A percentile compares a stretch with the other conserved stretches of the same genome.
These are phyloP conservation scores for Drosophila subquinaria DNA, from an alignment of 2,888 invertebrate species.

Conservation along the genomic window DNA sequence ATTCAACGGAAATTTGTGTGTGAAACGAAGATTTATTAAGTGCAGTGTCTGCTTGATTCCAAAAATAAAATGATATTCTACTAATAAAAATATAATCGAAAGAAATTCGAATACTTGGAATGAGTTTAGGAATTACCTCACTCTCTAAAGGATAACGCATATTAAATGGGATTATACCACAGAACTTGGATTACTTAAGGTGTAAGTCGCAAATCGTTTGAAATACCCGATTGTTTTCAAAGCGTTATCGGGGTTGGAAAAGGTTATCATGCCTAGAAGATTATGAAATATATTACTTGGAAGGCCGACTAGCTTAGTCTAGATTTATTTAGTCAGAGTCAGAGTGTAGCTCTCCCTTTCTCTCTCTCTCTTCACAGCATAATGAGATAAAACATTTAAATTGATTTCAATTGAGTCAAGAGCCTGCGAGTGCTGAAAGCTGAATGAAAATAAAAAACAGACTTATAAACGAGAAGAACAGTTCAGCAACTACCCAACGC, in stretches of 20 bases:
- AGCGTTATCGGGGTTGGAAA: slow-evolving; percentile 20
- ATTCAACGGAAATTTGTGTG: slow-evolving; percentile 47
- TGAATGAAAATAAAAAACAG: slow-evolving; percentile 3
- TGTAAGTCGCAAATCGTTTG: slow-evolving; percentile 37
- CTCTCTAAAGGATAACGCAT: slow-evolving; percentile 26
- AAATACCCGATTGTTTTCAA: background rate
- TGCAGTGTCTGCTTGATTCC: slow-evolving; percentile 25
- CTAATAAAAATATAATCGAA: background rate
- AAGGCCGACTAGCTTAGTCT: slow-evolving; percentile 3
- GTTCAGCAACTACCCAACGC: slow-evolving; percentile 1
- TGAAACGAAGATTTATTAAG: slow-evolving; percentile 30
- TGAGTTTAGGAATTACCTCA: slow-evolving; percentile 16
- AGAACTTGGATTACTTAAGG: slow-evolving; percentile 52
- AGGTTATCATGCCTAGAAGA: slow-evolving; percentile 24
- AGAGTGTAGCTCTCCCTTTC: background rate
- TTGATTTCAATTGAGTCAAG: slow-evolving; percentile 74
- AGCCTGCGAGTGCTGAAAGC: slow-evolving; percentile 26
- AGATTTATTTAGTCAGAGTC: slow-evolving; percentile 6
- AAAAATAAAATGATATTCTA: slow-evolving; percentile 11
- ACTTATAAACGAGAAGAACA: background rate
- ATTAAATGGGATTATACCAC: slow-evolving; percentile 61
- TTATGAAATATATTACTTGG: slow-evolving; percentile 16
- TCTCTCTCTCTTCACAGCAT: slow-evolving; percentile 17
- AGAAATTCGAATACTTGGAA: slow-evolving; percentile 16
- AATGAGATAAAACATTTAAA: slow-evolving; percentile 66